Evolutionary conservation across 2,888 invertebrate genomes (phyloP).

Genomic region (Apodemia duryi): DNA sequence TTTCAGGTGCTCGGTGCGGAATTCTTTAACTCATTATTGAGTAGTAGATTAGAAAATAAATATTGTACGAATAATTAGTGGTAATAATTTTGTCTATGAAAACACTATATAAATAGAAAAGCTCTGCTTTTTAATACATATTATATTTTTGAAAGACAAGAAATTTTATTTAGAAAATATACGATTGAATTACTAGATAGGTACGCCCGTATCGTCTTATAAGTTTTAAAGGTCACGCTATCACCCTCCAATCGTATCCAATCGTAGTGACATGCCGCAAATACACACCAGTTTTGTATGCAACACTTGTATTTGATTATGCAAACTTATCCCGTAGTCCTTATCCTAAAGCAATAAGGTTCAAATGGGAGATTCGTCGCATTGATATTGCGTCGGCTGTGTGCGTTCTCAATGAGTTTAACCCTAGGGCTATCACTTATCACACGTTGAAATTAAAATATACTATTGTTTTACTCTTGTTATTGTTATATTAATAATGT

Average conservation of each 20-base stretch:
- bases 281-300: conserved; percentile 10
- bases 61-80: not conserved
- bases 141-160: no score
- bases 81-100: not conserved
- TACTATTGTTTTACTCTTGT: conserved; percentile 4
- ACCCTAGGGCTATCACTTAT: conserved; percentile 16
- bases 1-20: conserved; percentile 10
- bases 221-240: conserved; percentile 26
- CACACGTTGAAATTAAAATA: conserved; percentile 10
- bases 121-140: no score
- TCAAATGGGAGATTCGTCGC: not conserved
- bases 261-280: conserved; percentile 10
- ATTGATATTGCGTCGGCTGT: conserved; percentile 1
- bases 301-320: conserved; percentile 13
- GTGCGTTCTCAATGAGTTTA: conserved; percentile 19
- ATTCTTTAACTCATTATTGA: not conserved
- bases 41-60: conserved; percentile 5
- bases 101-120: no score
- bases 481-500: not conserved
- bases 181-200: conserved; percentile 23
- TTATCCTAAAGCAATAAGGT: conserved; percentile 6
- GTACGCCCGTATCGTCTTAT: conserved; percentile 28
- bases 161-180: not conserved
- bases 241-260: conserved; percentile 13
- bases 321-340: conserved; percentile 8